Evolutionary conservation across 2,113 vertebrate species (phyloP), one percentile per base, ranked within the genome.

Genomic region (Paramormyrops kingsleyae): DNA sequence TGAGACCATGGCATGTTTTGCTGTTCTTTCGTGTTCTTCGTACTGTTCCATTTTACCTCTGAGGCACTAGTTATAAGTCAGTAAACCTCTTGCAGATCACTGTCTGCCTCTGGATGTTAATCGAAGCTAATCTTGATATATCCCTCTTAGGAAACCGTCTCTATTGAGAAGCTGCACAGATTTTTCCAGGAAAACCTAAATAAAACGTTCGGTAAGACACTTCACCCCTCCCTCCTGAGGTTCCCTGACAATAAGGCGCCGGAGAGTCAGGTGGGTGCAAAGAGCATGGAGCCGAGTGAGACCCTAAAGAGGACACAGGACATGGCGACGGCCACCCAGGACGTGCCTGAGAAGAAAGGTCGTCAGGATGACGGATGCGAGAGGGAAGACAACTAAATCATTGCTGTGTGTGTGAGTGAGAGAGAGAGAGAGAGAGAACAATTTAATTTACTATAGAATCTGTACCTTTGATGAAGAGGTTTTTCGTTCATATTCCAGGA

Each of bases 181-280:
- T 89, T 62, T 56, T 94, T 93, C 70, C 89, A 91, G 92, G 80
- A 87, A 62, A 70, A 84, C 87, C 35, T 94, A 46, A 88, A 83
- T 9, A 52, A 86, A 50, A 35, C 70, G 2, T 93, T 94, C 88
- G 91, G 92, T 24, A 31, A 87, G 19, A 88, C 62, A 3, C 91
- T 93, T 24, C 93, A 93, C 49, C 89, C 90, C 5, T 91, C 92
- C 31, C 93, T 93, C n/a, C 77, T 92, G 35, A 91, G 53, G 21
- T 87, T 87, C 24, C 87, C 53, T 12, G 31, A 87, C 31, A 74
- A 8, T 13, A 17, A 6, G 49, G 46, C 53, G 3, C 35, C 39
- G 21, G 70, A 3, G 53, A 7, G 7, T 9, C 27, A 12, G 21
- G 27, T 13, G 21, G 89, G 10, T 2, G 27, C 8, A 6, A 31